Conservation (phyloP, 2,888 invertebrate species). For the Cloeon dipterum region DNA sequence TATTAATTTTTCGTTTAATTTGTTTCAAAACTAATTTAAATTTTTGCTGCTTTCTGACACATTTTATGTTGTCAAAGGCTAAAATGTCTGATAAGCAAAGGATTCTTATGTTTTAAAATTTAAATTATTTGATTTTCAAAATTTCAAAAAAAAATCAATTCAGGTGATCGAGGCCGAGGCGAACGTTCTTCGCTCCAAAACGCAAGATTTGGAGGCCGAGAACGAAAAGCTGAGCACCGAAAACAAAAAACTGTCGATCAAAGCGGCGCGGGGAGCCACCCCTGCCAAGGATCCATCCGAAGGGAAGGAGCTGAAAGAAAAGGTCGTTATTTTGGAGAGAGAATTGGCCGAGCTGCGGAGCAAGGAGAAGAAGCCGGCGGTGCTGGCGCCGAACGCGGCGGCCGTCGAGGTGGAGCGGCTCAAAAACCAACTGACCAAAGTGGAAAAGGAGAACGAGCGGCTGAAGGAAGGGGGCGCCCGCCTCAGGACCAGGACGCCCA, state of each 20-base stretch:
- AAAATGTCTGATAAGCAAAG: too few species aligned
- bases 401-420: conserved; percentile 20
- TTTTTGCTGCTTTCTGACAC: too few species aligned
- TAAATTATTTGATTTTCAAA: too few species aligned
- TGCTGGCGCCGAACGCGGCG: conserved; percentile 9
- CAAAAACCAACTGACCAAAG: conserved; percentile 26
- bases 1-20: too few species aligned
- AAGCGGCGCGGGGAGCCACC: conserved; percentile 10
- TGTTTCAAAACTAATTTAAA: too few species aligned
- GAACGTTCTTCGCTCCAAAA: conserved; percentile 37
- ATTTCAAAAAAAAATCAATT: too few species aligned
- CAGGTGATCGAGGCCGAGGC: conserved; percentile 60
- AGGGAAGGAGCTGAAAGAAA: conserved; percentile 31
- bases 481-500: conserved; percentile 43
- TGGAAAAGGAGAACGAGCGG: conserved; percentile 39
- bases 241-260: conserved; percentile 42
- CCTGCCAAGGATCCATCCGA: conserved; percentile 12
- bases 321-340: conserved; percentile 34
- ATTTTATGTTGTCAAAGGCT: too few species aligned
- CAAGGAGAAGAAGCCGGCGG: conserved; percentile 21
- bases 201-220: conserved; percentile 43
- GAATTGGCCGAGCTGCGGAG: conserved; percentile 33
- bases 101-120: too few species aligned
- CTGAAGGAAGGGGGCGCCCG: conserved; percentile 36
- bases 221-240: conserved; percentile 51